Evolutionary conservation across 1,140 invertebrate genomes (phyloP), one percentile per base, ranked within the genome.

Genomic region (Calephelis virginiensis): DNA sequence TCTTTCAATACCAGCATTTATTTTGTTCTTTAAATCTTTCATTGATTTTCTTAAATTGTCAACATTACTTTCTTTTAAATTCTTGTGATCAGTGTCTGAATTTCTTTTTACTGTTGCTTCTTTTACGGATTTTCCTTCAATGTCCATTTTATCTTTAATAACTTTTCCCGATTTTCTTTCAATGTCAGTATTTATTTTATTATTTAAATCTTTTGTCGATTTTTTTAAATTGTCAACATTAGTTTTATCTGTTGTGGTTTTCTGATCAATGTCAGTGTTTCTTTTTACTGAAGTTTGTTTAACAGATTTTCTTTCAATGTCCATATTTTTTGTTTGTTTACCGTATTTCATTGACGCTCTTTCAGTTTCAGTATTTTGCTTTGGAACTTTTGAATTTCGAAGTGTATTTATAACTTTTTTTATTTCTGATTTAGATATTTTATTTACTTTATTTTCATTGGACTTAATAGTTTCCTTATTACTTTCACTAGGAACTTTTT

Each of bases 161-260:
- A 59, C 13, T 70, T 50, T 67, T 12, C 10, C 40, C 6, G n/a
- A 14, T 61, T 72, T 50, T 68, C 66, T 68, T 7, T 63, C 64
- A 17, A 6, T 62, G 9, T 61, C 38, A 49, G 13, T 65, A 67
- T 43, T 63, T 56, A 66, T 68, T 5, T 14, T 17, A 62, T 46
- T 63, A 43, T 59, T 56, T 11, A 56, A 28, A 56, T 56, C 17
- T 56, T 56, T 56, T 12, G 17, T 3, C 6, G 17, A 28, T 12
- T 56, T 37, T 56, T 14, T 56, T 28, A 56, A 37, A 56, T 43
- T 43, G 40, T 43, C 5, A 43, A 43, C 5, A 43, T 43, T 43
- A 43, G 5, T 43, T 43, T 37, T 12, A 37, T 56, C 17, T 1
- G 12, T 56, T 37, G 11, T 28, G 17, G 17, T 7, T 37, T 56